A percentile compares a stretch with the other conserved stretches of the same genome.
phyloP scores from a whole-genome alignment of 1,140 invertebrate genomes.

The Drosophila truncata region DNA sequence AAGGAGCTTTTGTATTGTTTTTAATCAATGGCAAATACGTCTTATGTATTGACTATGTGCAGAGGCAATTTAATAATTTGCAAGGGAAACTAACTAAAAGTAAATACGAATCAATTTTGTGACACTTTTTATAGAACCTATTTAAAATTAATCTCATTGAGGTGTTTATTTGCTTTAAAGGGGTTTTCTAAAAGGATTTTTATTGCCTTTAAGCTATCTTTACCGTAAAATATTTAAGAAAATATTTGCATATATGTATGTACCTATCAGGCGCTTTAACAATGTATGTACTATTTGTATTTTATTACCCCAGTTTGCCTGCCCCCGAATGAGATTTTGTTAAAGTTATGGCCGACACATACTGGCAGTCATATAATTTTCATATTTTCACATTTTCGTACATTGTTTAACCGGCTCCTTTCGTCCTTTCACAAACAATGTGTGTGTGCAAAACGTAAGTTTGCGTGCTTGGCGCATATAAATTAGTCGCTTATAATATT shows the following conservation, averaged over 20 bases:
- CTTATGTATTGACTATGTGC: neutral
- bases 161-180: neutral
- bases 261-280: neutral
- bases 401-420: conserved; percentile 71
- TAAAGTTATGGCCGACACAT: conserved; percentile 80
- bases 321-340: conserved; percentile 57
- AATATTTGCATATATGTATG: conserved; percentile 18
- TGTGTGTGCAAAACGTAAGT: conserved; percentile 81
- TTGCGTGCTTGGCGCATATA: conserved; percentile 80
- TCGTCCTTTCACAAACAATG: conserved; percentile 63
- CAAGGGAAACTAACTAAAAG: neutral
- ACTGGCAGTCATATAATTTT: conserved; percentile 79
- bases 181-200: neutral
- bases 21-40: neutral
- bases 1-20: neutral
- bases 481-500: conserved; percentile 84
- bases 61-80: neutral
- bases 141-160: conserved; percentile 9
- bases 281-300: conserved; percentile 4
- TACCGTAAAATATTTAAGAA: conserved; percentile 1
- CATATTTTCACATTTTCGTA: conserved; percentile 82
- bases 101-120: conserved; percentile 3
- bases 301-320: conserved; percentile 21
- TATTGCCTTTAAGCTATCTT: neutral
- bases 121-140: neutral